These are phyloP conservation scores for Nephrotoma guestfalica DNA, from an alignment of 2,888 invertebrate genomes.

Conservation along the genomic window DNA sequence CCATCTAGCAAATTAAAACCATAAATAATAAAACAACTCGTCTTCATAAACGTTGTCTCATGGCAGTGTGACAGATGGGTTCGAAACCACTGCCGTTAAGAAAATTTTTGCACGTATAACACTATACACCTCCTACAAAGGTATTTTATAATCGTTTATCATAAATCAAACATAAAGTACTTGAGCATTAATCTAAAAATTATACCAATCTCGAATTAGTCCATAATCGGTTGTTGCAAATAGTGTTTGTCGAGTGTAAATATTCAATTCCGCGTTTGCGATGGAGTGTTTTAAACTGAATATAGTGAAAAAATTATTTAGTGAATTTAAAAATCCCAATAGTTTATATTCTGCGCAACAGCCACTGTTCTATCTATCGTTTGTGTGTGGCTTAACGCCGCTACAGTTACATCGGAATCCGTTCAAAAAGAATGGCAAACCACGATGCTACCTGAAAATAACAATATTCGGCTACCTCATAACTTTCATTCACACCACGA, in stretches of 20 bases:
- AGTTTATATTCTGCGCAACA: constrained; percentile 25
- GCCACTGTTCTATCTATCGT: constrained; percentile 23
- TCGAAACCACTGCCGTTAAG: background rate
- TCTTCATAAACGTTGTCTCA: no score
- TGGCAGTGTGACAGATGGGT: background rate
- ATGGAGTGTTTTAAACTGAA: background rate
- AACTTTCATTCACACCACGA: constrained; percentile 23
- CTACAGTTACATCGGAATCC: constrained; percentile 19
- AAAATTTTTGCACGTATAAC: background rate
- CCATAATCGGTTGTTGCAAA: background rate
- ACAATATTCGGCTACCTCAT: constrained; percentile 21
- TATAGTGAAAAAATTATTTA: constrained; percentile 12
- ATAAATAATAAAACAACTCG: no score
- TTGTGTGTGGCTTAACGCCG: constrained; percentile 26
- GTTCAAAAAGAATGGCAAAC: background rate
- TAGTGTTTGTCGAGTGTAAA: background rate
- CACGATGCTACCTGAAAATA: constrained; percentile 15
- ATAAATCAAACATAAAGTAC: background rate
- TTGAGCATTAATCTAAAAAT: background rate
- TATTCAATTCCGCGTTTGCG: background rate
- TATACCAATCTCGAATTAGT: background rate
- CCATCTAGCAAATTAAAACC: no score
- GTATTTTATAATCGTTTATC: background rate
- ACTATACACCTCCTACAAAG: background rate
- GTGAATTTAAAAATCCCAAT: constrained; percentile 21